Evolutionary conservation across 2,888 invertebrate species (phyloP).

Genomic region (Branchipolynoe longqiensis): DNA sequence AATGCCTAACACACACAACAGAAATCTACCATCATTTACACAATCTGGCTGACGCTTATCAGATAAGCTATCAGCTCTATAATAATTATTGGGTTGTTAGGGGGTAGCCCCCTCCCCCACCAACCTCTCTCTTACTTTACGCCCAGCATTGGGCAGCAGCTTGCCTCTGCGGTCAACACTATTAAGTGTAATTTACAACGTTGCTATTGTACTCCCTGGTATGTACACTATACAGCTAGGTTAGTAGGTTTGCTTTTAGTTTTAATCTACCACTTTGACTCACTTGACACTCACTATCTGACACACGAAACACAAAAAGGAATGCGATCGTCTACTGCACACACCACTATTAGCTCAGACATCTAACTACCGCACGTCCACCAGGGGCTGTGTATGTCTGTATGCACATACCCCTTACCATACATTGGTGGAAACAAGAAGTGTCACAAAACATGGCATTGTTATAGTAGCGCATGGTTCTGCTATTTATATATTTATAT

Average conservation of each 20-base stretch:
- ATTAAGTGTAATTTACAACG: no score
- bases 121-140: no score
- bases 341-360: slow-evolving; percentile 20
- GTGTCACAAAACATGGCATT: slow-evolving; percentile 14
- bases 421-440: slow-evolving; percentile 32
- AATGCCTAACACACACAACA: neutral
- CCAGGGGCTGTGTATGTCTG: neutral
- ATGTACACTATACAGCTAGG: slow-evolving; percentile 42
- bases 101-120: no score
- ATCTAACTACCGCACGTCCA: slow-evolving; percentile 32
- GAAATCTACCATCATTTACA: neutral
- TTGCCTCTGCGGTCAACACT: no score
- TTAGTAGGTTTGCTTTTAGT: no score
- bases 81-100: no score
- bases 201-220: slow-evolving; percentile 19
- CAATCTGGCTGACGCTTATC: neutral
- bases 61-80: slow-evolving; percentile 14
- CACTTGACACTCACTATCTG: slow-evolving; percentile 19
- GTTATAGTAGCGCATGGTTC: neutral
- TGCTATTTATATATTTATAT: slow-evolving; percentile 10
- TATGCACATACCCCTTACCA: slow-evolving; percentile 31
- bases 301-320: slow-evolving; percentile 29
- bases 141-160: no score
- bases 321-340: slow-evolving; percentile 28
- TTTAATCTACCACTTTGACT: slow-evolving; percentile 4